Evolutionary conservation across 2,113 vertebrate genomes (phyloP).

Genomic region (Seriola quinqueradiata): DNA sequence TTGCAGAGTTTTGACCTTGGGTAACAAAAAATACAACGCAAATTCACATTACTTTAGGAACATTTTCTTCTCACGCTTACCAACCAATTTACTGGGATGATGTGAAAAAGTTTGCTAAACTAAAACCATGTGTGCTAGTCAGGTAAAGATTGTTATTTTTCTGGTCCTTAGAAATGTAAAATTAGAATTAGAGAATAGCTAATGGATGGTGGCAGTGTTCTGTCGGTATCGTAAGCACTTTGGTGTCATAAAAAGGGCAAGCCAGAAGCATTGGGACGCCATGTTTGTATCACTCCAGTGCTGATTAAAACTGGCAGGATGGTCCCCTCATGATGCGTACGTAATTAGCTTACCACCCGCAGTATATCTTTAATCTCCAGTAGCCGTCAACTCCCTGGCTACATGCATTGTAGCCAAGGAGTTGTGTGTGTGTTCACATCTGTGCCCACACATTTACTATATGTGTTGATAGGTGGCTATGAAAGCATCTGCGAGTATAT

Average conservation of each 20-base stretch:
- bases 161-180: slow-evolving; percentile 66
- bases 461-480: slow-evolving; percentile 40
- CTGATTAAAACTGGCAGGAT: slow-evolving; percentile 72
- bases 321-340: slow-evolving; percentile 68
- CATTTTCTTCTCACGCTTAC: slow-evolving; percentile 23
- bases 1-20: slow-evolving; percentile 39
- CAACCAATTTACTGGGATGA: slow-evolving; percentile 29
- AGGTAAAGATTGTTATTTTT: slow-evolving; percentile 42
- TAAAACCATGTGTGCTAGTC: slow-evolving; percentile 26
- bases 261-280: slow-evolving; percentile 43
- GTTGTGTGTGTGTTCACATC: slow-evolving; percentile 28
- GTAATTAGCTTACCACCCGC: slow-evolving; percentile 75
- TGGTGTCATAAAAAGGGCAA: slow-evolving; percentile 66
- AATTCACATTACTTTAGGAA: neutral
- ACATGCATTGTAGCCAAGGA: neutral
- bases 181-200: slow-evolving; percentile 62
- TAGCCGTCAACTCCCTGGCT: slow-evolving; percentile 48
- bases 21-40: slow-evolving; percentile 30
- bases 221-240: slow-evolving; percentile 54
- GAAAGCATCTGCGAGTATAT: neutral
- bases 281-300: slow-evolving; percentile 45
- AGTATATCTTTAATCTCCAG: slow-evolving; percentile 69
- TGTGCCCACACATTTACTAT: slow-evolving; percentile 34
- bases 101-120: slow-evolving; percentile 33
- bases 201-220: slow-evolving; percentile 46